Conservation (phyloP, 2,888 invertebrate species). For the Drosophila nr. fundita region DNA sequence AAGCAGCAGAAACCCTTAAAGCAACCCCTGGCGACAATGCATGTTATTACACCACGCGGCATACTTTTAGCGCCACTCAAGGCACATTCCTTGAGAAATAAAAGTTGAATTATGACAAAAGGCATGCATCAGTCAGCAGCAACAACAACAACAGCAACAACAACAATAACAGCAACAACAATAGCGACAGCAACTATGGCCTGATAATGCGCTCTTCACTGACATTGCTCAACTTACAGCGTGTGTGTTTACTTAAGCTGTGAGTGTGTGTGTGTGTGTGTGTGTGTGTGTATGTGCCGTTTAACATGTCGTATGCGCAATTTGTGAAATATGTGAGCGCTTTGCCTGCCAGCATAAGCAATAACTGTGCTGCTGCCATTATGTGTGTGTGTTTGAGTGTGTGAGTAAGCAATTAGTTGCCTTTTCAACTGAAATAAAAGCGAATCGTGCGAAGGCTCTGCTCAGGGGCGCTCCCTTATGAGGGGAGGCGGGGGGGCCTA, state of each 20-base stretch:
- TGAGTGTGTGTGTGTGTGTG: slow-evolving; percentile 4
- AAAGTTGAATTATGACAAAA: slow-evolving; percentile 75
- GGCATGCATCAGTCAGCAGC: slow-evolving; percentile 59
- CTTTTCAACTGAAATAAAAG: slow-evolving; percentile 76
- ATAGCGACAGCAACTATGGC: slow-evolving; percentile 49
- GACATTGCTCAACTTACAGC: slow-evolving; percentile 47
- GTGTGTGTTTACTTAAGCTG: slow-evolving; percentile 41
- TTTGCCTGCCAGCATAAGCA: slow-evolving; percentile 65
- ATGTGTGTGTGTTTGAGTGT: slow-evolving; percentile 28
- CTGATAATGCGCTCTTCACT: slow-evolving; percentile 69
- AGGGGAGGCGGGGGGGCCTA: slow-evolving; percentile 12
- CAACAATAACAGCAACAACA: not conserved
- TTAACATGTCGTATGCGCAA: slow-evolving; percentile 79
- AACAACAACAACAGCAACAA: slow-evolving; percentile 20
- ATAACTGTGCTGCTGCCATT: slow-evolving; percentile 52
- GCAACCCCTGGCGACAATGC: slow-evolving; percentile 51
- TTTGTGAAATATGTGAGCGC: slow-evolving; percentile 74
- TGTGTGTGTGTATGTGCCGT: slow-evolving; percentile 40
- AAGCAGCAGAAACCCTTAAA: not conserved
- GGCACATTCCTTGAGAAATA: slow-evolving; percentile 68
- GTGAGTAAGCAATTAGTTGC: slow-evolving; percentile 77
- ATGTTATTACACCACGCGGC: slow-evolving; percentile 75
- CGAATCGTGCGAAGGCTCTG: slow-evolving; percentile 58
- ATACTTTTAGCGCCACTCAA: slow-evolving; percentile 77
- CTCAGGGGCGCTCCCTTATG: not conserved